Base-by-base conservation (phyloP, 2,888 invertebrate genomes). In the Andrena trimmerana region DNA sequence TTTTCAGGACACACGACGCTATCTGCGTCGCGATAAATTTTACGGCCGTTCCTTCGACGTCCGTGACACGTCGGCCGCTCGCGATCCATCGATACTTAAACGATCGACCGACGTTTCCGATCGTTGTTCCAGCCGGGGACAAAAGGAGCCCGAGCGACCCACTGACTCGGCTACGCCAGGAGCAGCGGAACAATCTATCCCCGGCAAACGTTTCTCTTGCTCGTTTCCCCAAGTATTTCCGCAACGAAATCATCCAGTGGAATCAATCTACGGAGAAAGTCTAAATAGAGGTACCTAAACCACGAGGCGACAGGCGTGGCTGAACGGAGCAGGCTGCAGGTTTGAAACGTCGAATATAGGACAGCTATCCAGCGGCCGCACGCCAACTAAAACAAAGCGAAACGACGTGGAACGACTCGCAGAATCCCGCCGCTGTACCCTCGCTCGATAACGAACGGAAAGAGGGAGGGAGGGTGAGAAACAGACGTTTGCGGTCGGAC, bases 11-110 rank as follows among this genome's bases (percentile, higher is more conserved):
- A 20, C 42, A 42, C 60, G 78, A 70, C 65, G 82, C 70, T 75
- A 78, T 67, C 76, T 57, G 78, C 66, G 75, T 63, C 36, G 70
- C 81, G 79, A 84, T 86, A 79, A 88, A 88, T 77, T 87, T 87
- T 52, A 78, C 48, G 54, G 50, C 52, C 27, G 52, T 57, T 74
- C 77, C 68, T 68, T 42, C 66, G 70, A 74, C 67, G 54, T 54
- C 60, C 59, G 59, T 24, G 57, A 27, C 57, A 27, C 20, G 52
- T 31, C 48, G 13, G n/a, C 20, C 33, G 42, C 67, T 42, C 16
- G 31, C 52, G 76, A 67, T 59, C 74, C 62, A 73, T 86, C 78
- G 70, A 65, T 52, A 36, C 59, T 36, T 60, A 68, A 82, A 83
- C 70, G 81, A 79, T 48, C 78, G 75, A 81, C 59, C 72, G 63